Percentiles rank a stretch among this genome's conserved stretches.
Conservation (phyloP, 2,797 vertebrate species). For the Streptopelia turtur region DNA sequence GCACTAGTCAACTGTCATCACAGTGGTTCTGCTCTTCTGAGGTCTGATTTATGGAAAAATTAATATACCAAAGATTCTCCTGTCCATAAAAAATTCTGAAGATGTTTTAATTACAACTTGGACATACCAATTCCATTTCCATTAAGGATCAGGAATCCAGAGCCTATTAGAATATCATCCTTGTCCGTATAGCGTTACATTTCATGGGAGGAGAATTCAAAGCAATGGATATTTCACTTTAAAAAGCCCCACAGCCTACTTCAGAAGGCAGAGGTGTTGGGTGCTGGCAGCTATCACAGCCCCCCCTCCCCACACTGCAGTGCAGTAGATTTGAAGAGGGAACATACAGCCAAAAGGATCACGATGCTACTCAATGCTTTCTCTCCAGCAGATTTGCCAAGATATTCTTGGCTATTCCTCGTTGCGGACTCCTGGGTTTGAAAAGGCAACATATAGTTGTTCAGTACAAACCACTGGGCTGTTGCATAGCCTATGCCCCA, state of each 20-base stretch:
- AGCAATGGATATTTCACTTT: background rate
- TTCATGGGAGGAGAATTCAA: background rate
- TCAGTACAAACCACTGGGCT: background rate
- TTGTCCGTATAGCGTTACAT: background rate
- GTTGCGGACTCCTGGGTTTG: background rate
- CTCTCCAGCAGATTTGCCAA: background rate
- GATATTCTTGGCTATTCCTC: background rate
- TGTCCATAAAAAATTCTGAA: background rate
- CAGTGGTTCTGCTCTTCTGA: background rate
- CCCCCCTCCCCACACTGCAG: background rate
- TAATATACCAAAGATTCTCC: background rate
- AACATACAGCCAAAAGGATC: background rate
- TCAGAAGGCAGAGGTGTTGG: conserved; percentile 7
- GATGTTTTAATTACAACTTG: background rate
- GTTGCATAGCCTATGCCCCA: background rate
- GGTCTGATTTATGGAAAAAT: background rate
- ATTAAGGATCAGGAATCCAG: background rate
- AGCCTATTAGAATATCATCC: background rate
- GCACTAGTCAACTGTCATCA: background rate
- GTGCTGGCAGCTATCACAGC: conserved; percentile 29
- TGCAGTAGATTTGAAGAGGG: background rate
- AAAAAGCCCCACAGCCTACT: background rate
- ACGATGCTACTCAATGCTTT: background rate
- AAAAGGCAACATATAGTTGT: background rate
- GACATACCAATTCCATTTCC: background rate